phyloP scores from a whole-genome alignment of 2,113 vertebrate species.

The Xiphophorus hellerii region DNA sequence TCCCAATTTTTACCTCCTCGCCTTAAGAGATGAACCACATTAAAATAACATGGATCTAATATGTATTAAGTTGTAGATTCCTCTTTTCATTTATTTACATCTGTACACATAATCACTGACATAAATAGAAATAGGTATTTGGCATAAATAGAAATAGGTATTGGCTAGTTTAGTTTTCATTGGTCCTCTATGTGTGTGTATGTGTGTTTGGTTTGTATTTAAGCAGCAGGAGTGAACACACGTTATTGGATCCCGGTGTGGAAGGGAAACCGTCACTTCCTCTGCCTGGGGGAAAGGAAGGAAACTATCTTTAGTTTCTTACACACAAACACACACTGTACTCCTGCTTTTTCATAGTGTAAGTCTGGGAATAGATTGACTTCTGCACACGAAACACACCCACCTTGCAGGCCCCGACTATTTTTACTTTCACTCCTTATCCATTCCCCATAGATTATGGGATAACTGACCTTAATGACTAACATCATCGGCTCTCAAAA shows the following conservation, averaged over 20 bases:
- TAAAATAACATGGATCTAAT: neutral
- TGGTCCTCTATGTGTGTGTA: conserved; percentile 11
- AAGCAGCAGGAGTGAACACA: conserved; percentile 17
- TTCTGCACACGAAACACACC: conserved; percentile 50
- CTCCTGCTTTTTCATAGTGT: conserved; percentile 48
- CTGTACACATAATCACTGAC: neutral
- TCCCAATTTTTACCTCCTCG: neutral
- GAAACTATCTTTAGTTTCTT: conserved; percentile 65
- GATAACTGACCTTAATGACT: conserved; percentile 60
- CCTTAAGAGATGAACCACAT: neutral
- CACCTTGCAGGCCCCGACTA: conserved; percentile 40
- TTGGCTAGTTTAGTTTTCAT: neutral
- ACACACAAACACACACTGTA: conserved; percentile 51
- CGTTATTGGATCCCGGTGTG: conserved; percentile 21
- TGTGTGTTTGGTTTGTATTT: conserved; percentile 11
- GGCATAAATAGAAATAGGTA: conserved; percentile 1
- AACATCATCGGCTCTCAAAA: conserved; percentile 43
- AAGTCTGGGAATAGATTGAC: conserved; percentile 61
- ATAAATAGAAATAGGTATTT: too few species aligned
- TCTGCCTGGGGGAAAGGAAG: conserved; percentile 63
- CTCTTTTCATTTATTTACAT: neutral
- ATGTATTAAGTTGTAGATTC: neutral
- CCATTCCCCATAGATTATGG: conserved; percentile 38
- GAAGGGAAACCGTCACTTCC: conserved; percentile 60
- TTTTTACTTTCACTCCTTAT: conserved; percentile 42